phyloP scores from a whole-genome alignment of 2,113 vertebrate genomes.

The Micromys minutus region DNA sequence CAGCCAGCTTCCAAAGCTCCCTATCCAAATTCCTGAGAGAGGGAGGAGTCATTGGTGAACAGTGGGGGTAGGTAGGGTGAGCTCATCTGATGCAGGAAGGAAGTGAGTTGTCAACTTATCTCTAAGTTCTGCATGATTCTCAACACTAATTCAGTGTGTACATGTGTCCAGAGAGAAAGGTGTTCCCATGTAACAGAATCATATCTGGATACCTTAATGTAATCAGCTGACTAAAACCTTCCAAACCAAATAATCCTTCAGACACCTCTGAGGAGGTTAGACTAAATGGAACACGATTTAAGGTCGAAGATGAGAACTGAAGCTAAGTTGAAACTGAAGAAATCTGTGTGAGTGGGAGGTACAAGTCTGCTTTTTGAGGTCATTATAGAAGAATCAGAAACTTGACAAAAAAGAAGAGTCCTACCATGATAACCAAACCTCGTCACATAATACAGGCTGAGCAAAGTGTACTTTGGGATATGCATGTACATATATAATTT shows the following conservation, averaged over 20 bases:
- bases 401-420: constrained; percentile 61
- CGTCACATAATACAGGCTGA: background rate
- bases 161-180: background rate
- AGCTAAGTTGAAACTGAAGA: constrained; percentile 46
- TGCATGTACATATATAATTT: background rate
- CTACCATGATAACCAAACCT: constrained; percentile 42
- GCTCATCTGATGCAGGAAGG: background rate
- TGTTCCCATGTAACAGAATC: background rate
- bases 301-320: constrained; percentile 64
- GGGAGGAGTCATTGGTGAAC: background rate
- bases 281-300: constrained; percentile 45
- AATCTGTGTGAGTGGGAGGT: constrained; percentile 44
- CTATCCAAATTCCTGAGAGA: background rate
- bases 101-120: background rate
- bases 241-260: background rate
- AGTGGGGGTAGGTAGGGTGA: background rate
- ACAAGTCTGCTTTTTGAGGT: constrained; percentile 60
- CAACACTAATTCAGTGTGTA: background rate
- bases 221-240: constrained; percentile 35
- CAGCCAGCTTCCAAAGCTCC: background rate
- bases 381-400: constrained; percentile 56
- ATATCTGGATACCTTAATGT: background rate
- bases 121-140: background rate
- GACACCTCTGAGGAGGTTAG: background rate
- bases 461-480: background rate